These are phyloP conservation scores for Prosopocoilus inquinatus DNA, from an alignment of 2,888 invertebrate genomes.

Conservation along the genomic window DNA sequence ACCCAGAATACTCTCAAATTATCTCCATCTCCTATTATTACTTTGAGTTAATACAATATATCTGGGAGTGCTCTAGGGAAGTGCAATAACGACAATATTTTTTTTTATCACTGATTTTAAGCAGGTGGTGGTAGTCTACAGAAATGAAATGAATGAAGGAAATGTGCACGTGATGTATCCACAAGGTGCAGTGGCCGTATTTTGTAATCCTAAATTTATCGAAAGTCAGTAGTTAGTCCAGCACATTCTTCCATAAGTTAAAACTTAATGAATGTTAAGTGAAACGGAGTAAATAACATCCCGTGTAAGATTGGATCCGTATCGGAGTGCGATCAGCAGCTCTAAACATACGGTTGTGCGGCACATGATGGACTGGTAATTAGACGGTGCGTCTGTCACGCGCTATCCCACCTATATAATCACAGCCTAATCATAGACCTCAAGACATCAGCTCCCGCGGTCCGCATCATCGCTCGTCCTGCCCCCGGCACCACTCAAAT, in stretches of 20 bases:
- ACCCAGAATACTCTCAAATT: too few species aligned
- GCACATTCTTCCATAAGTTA: constrained; percentile 3
- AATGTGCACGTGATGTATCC: too few species aligned
- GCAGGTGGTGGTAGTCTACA: too few species aligned
- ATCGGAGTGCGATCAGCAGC: constrained; percentile 25
- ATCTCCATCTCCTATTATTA: too few species aligned
- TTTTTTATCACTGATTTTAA: too few species aligned
- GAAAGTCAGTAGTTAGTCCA: not conserved
- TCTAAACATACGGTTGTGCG: constrained; percentile 24
- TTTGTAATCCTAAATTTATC: too few species aligned
- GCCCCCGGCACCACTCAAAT: constrained; percentile 18
- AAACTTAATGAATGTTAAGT: constrained; percentile 11
- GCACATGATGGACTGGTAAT: constrained; percentile 42
- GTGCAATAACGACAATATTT: too few species aligned
- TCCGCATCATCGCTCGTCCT: constrained; percentile 13
- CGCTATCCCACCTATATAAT: constrained; percentile 21
- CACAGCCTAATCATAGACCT: constrained; percentile 14
- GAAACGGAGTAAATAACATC: constrained; percentile 23
- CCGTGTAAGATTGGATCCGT: constrained; percentile 23
- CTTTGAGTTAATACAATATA: too few species aligned
- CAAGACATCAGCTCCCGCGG: constrained; percentile 17
- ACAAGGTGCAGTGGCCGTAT: too few species aligned
- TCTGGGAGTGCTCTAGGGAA: too few species aligned
- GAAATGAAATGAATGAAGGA: too few species aligned
- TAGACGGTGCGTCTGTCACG: constrained; percentile 44